These are phyloP conservation scores for Tadarida brasiliensis DNA, from an alignment of 2,797 vertebrate genomes.

Conservation along the genomic window DNA sequence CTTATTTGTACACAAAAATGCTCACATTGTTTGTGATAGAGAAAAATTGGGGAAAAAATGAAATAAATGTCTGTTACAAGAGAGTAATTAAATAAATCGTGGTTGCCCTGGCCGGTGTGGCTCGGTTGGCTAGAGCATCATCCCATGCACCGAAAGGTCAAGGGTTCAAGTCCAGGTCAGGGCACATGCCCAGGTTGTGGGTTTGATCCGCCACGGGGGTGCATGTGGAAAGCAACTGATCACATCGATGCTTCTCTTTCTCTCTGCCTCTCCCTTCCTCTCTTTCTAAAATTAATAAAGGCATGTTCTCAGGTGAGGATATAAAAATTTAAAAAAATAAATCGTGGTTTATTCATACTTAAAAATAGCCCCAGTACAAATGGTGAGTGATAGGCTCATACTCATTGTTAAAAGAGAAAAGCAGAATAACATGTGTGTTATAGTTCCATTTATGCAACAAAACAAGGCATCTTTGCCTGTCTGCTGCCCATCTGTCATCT, in stretches of 20 bases:
- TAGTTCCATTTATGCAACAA: neutral
- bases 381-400: neutral
- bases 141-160: too few relatives aligned
- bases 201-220: too few relatives aligned
- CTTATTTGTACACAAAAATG: slow-evolving; percentile 8
- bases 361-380: neutral
- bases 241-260: too few relatives aligned
- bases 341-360: neutral
- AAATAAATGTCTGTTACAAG: neutral
- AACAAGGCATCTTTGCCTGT: neutral
- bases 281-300: too few relatives aligned
- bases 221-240: too few relatives aligned
- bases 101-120: neutral
- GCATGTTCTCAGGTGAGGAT: too few relatives aligned
- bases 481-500: neutral
- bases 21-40: neutral
- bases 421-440: neutral
- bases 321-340: neutral
- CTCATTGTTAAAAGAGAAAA: neutral
- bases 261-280: too few relatives aligned
- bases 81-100: neutral
- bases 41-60: neutral
- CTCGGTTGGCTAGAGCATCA: too few relatives aligned
- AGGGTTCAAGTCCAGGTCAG: too few relatives aligned
- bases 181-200: too few relatives aligned